These are phyloP conservation scores for Ornithoptera alexandrae DNA, from an alignment of 2,888 invertebrate genomes.

Conservation along the genomic window DNA sequence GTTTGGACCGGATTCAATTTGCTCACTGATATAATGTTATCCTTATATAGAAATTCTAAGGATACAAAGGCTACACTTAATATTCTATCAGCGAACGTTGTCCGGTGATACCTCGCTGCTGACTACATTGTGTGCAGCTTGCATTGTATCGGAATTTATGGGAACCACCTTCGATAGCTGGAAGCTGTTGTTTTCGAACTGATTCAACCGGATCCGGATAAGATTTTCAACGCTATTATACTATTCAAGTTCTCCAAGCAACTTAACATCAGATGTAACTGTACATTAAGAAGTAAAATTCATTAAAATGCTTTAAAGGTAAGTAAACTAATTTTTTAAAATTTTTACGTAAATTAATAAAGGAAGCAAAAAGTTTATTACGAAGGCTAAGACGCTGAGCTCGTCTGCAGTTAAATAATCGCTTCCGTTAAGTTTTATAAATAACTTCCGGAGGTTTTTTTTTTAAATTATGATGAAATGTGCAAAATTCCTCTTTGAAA, in stretches of 20 bases:
- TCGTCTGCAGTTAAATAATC: too few species aligned
- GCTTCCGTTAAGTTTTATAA: too few species aligned
- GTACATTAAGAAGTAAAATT: background rate
- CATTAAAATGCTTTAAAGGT: background rate
- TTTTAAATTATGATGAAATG: too few species aligned
- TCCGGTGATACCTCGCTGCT: constrained; percentile 7
- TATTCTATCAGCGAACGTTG: constrained; percentile 23
- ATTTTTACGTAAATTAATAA: too few species aligned
- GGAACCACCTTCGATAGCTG: background rate
- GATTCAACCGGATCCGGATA: background rate
- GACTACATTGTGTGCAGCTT: background rate
- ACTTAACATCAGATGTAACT: background rate
- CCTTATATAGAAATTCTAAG: background rate
- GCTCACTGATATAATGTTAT: constrained; percentile 9
- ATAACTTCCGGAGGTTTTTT: too few species aligned
- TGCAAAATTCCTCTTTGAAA: too few species aligned
- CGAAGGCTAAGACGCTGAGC: too few species aligned
- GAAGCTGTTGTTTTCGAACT: background rate
- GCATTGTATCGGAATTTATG: constrained; percentile 24
- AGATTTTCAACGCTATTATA: background rate
- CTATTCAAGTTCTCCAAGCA: background rate
- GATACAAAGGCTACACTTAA: constrained; percentile 21
- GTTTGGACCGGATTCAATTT: constrained; percentile 25
- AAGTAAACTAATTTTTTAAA: too few species aligned
- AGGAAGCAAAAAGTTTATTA: too few species aligned